phyloP scores from a whole-genome alignment of 1,140 invertebrate species.

The Drosophila lowei region DNA sequence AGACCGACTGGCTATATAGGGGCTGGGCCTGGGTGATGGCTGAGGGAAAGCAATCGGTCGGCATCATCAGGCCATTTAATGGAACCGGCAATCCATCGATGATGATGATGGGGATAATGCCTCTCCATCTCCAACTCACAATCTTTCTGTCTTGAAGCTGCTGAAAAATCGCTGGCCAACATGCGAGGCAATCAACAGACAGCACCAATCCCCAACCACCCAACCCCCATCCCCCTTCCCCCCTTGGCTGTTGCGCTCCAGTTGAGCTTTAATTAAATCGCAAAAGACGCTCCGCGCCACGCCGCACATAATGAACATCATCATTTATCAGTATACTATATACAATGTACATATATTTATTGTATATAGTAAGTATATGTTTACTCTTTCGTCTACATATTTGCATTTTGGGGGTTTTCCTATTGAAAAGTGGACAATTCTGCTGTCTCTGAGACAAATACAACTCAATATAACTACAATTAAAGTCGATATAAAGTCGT shows the following conservation, averaged over 20 bases:
- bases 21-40: neutral
- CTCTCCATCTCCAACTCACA: neutral
- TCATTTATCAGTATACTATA: constrained; percentile 48
- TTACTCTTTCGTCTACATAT: too few relatives aligned
- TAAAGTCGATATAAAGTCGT: too few relatives aligned
- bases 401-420: too few relatives aligned
- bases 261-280: constrained; percentile 72
- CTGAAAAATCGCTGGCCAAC: constrained; percentile 51
- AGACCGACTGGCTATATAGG: too few relatives aligned
- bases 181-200: constrained; percentile 37
- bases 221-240: neutral
- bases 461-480: too few relatives aligned
- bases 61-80: constrained; percentile 58
- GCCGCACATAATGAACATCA: constrained; percentile 72
- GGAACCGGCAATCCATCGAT: constrained; percentile 73
- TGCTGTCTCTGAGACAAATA: too few relatives aligned
- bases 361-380: too few relatives aligned
- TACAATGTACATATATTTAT: constrained; percentile 1
- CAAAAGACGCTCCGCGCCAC: constrained; percentile 68
- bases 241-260: constrained; percentile 13
- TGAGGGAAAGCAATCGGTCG: constrained; percentile 31
- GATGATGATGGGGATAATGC: constrained; percentile 35
- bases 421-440: too few relatives aligned
- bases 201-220: neutral
- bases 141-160: neutral